A percentile compares a stretch with the other conserved stretches of the same genome.
These are phyloP conservation scores for Umimayanthus kanabou DNA, from an alignment of 92 coral and sea anemone species.

Conservation along the genomic window DNA sequence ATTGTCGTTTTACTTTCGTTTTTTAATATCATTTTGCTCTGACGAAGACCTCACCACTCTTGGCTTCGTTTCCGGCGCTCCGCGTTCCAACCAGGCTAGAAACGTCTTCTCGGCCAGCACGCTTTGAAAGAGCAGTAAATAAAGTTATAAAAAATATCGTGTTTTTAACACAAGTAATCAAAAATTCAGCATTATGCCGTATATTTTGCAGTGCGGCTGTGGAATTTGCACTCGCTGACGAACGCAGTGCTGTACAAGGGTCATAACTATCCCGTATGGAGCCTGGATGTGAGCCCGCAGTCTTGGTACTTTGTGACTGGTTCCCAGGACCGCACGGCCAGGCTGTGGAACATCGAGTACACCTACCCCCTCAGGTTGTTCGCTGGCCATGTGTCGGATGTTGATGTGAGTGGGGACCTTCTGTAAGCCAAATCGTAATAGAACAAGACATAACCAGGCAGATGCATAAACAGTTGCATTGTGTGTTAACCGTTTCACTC, in stretches of 20 bases:
- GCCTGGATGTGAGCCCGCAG: slow-evolving; percentile 90
- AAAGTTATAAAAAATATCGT: no score
- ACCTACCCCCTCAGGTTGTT: slow-evolving; percentile 92
- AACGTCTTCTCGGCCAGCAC: no score
- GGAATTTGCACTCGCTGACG: slow-evolving; percentile 91
- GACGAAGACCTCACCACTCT: no score
- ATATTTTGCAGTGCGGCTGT: slow-evolving; percentile 75
- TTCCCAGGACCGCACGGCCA: slow-evolving; percentile 97
- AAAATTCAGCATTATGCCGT: background rate
- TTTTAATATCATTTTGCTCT: no score
- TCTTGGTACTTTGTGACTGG: slow-evolving; percentile 94
- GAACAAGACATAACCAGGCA: no score
- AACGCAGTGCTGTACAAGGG: slow-evolving; percentile 94
- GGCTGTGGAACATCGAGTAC: slow-evolving; percentile 95
- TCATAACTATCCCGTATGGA: slow-evolving; percentile 96
- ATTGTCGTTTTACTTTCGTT: no score
- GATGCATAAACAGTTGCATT: no score
- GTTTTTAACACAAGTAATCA: slow-evolving; percentile 1
- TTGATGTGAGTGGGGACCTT: slow-evolving; percentile 71
- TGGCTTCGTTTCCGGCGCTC: no score
- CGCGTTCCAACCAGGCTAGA: no score
- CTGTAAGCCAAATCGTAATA: background rate
- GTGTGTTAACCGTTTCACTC: no score
- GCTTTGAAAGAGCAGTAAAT: no score
- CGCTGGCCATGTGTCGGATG: slow-evolving; percentile 96